These are phyloP conservation scores for Papilio polytes DNA, from an alignment of 1,140 invertebrate genomes.

Conservation along the genomic window DNA sequence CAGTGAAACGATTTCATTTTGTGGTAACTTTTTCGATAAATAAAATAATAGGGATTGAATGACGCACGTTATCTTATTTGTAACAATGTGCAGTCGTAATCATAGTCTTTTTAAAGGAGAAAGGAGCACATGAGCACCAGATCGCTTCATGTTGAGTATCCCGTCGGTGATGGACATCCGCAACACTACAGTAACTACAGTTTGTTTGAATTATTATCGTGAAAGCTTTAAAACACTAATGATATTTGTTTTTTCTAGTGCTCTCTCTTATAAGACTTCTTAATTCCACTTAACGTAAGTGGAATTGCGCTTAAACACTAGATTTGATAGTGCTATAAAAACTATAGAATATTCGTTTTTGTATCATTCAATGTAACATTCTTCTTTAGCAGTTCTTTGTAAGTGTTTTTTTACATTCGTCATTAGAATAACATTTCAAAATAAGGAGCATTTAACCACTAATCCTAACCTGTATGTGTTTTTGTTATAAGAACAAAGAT, in stretches of 20 bases:
- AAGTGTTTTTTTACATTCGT: neutral
- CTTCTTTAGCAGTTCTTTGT: neutral
- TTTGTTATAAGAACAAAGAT: no score
- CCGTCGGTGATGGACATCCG: no score
- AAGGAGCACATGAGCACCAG: no score
- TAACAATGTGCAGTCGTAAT: no score
- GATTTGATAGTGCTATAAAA: neutral
- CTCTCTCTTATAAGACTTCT: neutral
- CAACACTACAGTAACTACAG: neutral
- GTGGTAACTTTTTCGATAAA: neutral
- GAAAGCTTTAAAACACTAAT: neutral
- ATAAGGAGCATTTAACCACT: no score
- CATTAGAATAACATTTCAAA: neutral
- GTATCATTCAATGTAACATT: neutral
- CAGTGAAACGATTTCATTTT: neutral
- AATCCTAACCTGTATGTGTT: no score
- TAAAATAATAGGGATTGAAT: neutral
- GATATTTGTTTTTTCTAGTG: neutral
- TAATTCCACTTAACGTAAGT: conserved; percentile 13
- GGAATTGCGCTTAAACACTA: neutral
- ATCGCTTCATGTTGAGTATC: no score
- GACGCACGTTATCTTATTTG: no score
- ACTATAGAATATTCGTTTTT: neutral
- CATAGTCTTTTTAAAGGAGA: no score
- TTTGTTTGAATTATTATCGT: neutral